These are phyloP conservation scores for Lepisosteus oculatus DNA, from an alignment of 2,113 vertebrate genomes.

Conservation along the genomic window DNA sequence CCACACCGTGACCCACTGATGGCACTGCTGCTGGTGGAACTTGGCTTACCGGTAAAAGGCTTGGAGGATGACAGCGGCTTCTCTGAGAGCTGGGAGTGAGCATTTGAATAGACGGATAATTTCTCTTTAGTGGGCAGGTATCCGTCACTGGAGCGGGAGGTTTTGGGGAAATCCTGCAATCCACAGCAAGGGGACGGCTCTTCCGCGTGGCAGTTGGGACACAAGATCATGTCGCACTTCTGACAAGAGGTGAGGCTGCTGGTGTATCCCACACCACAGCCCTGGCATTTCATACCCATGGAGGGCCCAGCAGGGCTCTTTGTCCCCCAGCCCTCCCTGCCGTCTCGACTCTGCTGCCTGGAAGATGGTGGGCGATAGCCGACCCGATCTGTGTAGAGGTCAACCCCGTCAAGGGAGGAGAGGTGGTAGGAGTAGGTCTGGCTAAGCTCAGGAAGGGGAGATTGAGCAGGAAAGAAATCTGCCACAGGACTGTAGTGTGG, in stretches of 20 bases:
- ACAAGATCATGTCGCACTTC: conserved; percentile 81
- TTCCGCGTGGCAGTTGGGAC: conserved; percentile 61
- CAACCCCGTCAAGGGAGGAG: conserved; percentile 86
- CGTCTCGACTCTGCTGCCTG: conserved; percentile 64
- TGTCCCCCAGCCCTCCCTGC: conserved; percentile 67
- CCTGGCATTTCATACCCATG: conserved; percentile 82
- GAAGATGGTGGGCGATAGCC: conserved; percentile 62
- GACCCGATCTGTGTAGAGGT: conserved; percentile 89
- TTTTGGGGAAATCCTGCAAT: conserved; percentile 65
- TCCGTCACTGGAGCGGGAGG: conserved; percentile 61
- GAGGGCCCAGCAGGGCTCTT: conserved; percentile 78
- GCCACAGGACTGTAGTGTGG: conserved; percentile 77
- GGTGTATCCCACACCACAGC: conserved; percentile 75
- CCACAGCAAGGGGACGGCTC: conserved; percentile 70
- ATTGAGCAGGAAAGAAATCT: conserved; percentile 77
- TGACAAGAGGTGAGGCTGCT: conserved; percentile 78
- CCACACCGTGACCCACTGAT: conserved; percentile 74
- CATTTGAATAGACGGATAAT: conserved; percentile 68
- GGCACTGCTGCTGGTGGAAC: conserved; percentile 41
- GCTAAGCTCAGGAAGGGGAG: conserved; percentile 54
- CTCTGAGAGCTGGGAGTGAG: conserved; percentile 79
- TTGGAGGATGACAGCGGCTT: conserved; percentile 67
- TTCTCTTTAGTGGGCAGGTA: conserved; percentile 71
- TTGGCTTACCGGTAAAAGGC: conserved; percentile 64
- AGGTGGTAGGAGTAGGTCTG: conserved; percentile 77